phyloP scores from a whole-genome alignment of 1,140 invertebrate genomes.

The Odontomachus brunneus region DNA sequence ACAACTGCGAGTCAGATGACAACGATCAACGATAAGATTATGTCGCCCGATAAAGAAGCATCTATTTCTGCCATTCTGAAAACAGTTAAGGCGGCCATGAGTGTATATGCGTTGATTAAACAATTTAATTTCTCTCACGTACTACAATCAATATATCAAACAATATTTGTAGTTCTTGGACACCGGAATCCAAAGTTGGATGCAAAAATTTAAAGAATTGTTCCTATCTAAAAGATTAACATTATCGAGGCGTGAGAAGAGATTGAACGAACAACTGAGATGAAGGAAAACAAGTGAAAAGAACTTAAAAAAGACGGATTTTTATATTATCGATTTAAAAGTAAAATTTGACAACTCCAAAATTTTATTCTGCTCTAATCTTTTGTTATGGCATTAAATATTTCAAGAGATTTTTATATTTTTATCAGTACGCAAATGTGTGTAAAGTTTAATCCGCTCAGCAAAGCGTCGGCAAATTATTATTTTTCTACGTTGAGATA shows the following conservation, averaged over 20 bases:
- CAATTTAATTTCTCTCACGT: background rate
- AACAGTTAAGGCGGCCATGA: background rate
- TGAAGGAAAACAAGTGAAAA: too few relatives aligned
- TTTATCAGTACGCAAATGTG: background rate
- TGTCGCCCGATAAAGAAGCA: constrained; percentile 32
- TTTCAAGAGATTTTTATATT: background rate
- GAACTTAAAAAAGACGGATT: background rate
- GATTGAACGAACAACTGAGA: too few relatives aligned
- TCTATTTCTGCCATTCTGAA: constrained; percentile 42
- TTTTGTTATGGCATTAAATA: too few relatives aligned
- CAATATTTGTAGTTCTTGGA: background rate
- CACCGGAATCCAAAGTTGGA: too few relatives aligned
- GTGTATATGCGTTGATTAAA: background rate
- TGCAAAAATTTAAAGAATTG: too few relatives aligned
- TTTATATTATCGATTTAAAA: background rate
- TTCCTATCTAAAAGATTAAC: too few relatives aligned
- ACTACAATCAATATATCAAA: background rate
- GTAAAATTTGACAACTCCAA: too few relatives aligned
- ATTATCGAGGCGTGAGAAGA: too few relatives aligned
- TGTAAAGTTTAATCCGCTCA: background rate
- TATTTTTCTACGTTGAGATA: background rate
- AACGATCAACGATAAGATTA: constrained; percentile 53
- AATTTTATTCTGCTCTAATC: too few relatives aligned
- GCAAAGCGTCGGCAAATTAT: too few relatives aligned
- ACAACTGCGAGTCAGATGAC: constrained; percentile 43